Conservation (phyloP, 2,888 invertebrate genomes). For the Oligia strigilis region DNA sequence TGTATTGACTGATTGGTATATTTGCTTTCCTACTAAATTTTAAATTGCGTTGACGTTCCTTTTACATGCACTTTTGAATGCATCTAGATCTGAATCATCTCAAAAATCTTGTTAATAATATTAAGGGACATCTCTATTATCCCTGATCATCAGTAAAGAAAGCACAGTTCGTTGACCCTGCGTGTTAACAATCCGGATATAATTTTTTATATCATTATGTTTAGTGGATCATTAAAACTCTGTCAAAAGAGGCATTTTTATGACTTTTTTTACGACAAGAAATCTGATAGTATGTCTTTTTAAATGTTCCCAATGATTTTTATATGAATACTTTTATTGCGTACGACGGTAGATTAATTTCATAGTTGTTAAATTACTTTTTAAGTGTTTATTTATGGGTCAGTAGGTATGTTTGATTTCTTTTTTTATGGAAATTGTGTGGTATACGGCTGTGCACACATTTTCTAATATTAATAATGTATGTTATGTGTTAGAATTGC, state of each 20-base stretch:
- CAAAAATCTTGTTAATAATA: background rate
- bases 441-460: background rate
- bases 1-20: background rate
- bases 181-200: conserved; percentile 73
- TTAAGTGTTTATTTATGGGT: conserved; percentile 62
- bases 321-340: conserved; percentile 70
- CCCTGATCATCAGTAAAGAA: conserved; percentile 14
- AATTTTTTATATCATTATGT: conserved; percentile 74
- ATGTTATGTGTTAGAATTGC: background rate
- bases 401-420: conserved; percentile 42
- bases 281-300: conserved; percentile 86
- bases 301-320: conserved; percentile 81
- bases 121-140: background rate
- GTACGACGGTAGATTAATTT: conserved; percentile 79
- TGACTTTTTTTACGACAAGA: conserved; percentile 83
- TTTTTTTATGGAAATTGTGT: conserved; percentile 27
- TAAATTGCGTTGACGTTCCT: background rate
- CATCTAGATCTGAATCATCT: background rate
- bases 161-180: conserved; percentile 51
- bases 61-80: background rate
- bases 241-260: conserved; percentile 78
- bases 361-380: conserved; percentile 74
- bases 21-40: background rate
- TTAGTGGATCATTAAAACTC: conserved; percentile 84
- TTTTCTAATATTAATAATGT: background rate